These are phyloP conservation scores for Drosophila cognata DNA, from an alignment of 2,888 invertebrate genomes.

Conservation along the genomic window DNA sequence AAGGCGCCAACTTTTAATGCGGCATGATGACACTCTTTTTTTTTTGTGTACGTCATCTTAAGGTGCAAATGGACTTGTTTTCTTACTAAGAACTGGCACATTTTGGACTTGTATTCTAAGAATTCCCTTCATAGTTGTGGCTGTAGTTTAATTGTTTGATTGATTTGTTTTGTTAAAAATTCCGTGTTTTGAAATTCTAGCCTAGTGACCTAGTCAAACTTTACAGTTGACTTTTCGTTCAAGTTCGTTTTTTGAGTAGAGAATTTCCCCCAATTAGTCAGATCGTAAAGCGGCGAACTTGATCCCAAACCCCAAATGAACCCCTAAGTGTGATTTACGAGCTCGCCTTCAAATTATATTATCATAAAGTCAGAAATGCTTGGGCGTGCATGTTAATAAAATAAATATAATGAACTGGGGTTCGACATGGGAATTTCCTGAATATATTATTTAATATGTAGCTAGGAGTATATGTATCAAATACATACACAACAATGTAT, in stretches of 20 bases:
- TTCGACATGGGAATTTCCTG: constrained; percentile 4
- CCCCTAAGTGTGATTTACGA: constrained; percentile 21
- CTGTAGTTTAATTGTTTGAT: background rate
- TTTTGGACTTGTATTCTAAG: background rate
- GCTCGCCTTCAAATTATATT: constrained; percentile 14
- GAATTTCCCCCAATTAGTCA: constrained; percentile 8
- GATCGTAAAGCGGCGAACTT: constrained; percentile 9
- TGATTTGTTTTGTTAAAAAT: background rate
- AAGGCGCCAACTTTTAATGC: background rate
- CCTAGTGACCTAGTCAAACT: constrained; percentile 13
- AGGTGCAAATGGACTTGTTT: background rate
- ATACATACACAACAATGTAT: background rate
- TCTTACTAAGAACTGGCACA: background rate
- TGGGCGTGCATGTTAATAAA: constrained; percentile 20
- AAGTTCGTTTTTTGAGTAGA: background rate
- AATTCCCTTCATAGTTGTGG: background rate
- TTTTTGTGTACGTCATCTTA: background rate
- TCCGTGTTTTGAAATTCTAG: background rate
- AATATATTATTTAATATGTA: background rate
- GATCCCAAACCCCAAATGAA: background rate
- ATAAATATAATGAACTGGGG: background rate
- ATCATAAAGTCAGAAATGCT: constrained; percentile 14
- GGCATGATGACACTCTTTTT: background rate
- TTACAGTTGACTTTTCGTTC: background rate
- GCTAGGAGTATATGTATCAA: background rate